Conservation (phyloP, 2,113 vertebrate genomes). For the human region DNA sequence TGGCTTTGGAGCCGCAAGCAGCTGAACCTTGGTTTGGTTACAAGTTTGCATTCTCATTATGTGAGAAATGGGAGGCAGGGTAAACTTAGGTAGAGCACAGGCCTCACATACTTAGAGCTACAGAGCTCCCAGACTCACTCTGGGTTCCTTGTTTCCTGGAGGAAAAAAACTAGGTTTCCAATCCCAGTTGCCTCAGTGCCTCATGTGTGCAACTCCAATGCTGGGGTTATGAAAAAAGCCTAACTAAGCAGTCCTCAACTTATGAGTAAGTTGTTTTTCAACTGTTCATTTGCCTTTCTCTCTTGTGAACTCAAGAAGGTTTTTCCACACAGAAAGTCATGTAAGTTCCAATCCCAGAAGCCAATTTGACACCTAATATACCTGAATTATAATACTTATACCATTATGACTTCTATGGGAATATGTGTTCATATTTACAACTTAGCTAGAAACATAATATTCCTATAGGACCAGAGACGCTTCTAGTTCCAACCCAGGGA, state of each 20-base stretch:
- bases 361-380: not conserved
- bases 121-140: not conserved
- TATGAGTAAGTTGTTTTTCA: not conserved
- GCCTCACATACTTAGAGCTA: not conserved
- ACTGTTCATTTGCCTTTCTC: not conserved
- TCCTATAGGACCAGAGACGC: not conserved
- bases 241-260: not conserved
- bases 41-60: no score
- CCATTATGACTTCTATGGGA: not conserved
- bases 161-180: not conserved
- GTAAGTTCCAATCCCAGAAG: not conserved
- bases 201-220: not conserved
- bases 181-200: not conserved
- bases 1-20: no score
- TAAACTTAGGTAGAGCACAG: not conserved
- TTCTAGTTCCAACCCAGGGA: not conserved
- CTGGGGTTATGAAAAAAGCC: not conserved
- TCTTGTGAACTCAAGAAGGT: not conserved
- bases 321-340: not conserved
- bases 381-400: not conserved
- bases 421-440: not conserved
- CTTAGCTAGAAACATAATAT: not conserved
- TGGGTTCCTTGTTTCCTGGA: not conserved
- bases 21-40: no score
- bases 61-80: not conserved